Conservation (phyloP, 2,888 invertebrate genomes). For the Protophormia terraenovae region DNA sequence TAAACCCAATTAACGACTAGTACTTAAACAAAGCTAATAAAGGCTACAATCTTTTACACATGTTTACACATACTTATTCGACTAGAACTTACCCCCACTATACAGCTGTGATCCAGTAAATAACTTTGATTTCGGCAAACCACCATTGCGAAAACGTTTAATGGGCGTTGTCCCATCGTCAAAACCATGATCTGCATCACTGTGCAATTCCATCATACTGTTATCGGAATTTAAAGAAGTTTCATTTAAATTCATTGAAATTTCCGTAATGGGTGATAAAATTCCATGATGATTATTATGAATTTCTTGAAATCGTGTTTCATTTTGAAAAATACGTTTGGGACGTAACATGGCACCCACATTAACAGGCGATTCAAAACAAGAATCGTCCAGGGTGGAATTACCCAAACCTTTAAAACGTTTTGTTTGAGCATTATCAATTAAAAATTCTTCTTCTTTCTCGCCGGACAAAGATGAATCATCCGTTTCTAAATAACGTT, state of each 20-base stretch:
- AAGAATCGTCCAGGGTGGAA: slow-evolving; percentile 9
- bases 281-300: background rate
- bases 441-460: background rate
- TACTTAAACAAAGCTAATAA: no score
- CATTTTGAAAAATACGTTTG: slow-evolving; percentile 33
- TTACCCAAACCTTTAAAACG: slow-evolving; percentile 55
- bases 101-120: background rate
- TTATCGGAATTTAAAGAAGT: slow-evolving; percentile 42
- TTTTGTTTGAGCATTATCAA: slow-evolving; percentile 46
- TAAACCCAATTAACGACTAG: no score
- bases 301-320: slow-evolving; percentile 24
- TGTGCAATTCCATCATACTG: background rate
- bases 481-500: slow-evolving; percentile 44
- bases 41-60: no score
- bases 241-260: slow-evolving; percentile 65
- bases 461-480: slow-evolving; percentile 3
- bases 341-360: slow-evolving; percentile 23
- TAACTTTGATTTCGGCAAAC: background rate
- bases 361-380: slow-evolving; percentile 58
- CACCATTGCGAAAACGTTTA: background rate
- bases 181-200: slow-evolving; percentile 4
- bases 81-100: slow-evolving; percentile 52
- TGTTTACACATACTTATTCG: no score
- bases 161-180: slow-evolving; percentile 36
- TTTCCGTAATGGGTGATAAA: slow-evolving; percentile 65